Evolutionary conservation across 1,140 invertebrate genomes (phyloP), one percentile per base, ranked within the genome.

Genomic region (Oppia nitens): DNA sequence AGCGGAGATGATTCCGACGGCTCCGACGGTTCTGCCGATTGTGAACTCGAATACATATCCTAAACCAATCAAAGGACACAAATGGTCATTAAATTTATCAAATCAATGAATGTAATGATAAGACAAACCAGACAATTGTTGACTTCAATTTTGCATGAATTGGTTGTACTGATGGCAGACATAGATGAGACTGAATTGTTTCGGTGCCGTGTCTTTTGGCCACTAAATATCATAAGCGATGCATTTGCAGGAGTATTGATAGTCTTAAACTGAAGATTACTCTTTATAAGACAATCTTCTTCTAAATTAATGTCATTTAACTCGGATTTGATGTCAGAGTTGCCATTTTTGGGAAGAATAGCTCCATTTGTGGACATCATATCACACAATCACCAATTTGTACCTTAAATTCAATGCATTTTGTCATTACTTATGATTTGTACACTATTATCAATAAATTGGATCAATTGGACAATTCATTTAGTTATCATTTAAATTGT

Each of bases 41-140:
- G 55, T 26, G 55, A 17, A 23, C 58, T 48, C 9, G 48, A 50
- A 25, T 59, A 64, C 12, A 64, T 54, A 56, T 65, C 64, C 63
- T 63, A 9, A 47, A 28, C 6, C 21, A 51, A 20, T n/a, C n/a
- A n/a, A n/a, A n/a, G n/a, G n/a, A n/a, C n/a, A n/a, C n/a, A n/a
- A n/a, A n/a, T n/a, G n/a, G n/a, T n/a, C n/a, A n/a, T n/a, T n/a
- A n/a, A n/a, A n/a, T n/a, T n/a, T n/a, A n/a, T n/a, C n/a, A n/a
- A n/a, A n/a, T n/a, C n/a, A n/a, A n/a, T n/a, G n/a, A n/a, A n/a
- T n/a, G n/a, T n/a, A n/a, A n/a, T n/a, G n/a, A n/a, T n/a, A n/a
- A 40, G 6, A 40, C 32, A 40, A 40, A 40, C 32, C 6, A 40
- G 6, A 9, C 32, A 40, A 17, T 40, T 40, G 17, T 40, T 40